Base-by-base conservation (phyloP, 2,888 invertebrate species). In the Caenorhabditis uteleia region DNA sequence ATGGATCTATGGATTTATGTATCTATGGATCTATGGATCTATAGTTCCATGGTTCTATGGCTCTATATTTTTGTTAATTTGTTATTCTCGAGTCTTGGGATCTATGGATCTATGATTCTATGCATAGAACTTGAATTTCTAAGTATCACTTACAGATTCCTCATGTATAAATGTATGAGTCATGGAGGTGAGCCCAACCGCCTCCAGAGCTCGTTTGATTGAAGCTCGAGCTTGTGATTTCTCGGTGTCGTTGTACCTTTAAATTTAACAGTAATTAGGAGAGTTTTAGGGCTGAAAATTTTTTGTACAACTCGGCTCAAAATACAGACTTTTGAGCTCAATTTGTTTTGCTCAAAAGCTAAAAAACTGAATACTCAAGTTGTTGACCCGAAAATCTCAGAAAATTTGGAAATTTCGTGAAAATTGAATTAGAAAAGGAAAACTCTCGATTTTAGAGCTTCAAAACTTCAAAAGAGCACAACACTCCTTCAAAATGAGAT, bases 151-250 rank as follows among this genome's bases (percentile, higher is more conserved):
- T 16, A 70, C 70, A 2, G 68, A 61, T 39, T 71, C 71, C 23
- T 68, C 68, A n/a, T 61, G 56, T 20, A 57, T 66, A 36, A 71
- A 71, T 12, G 68, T 68, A 25, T 71, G 71, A 0, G 71, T 71
- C 59, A 71, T 65, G 14, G 66, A 66, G 6, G 18, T 42, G 8
- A 71, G 44, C 7, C 71, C 71, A n/a, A 59, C 64, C 0, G 66
- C 66, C 42, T 71, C 68, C 3, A 71, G 47, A 1, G 68, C 71
- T 53, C 49, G 48, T 36, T 68, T 57, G 10, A 71, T 68, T 10
- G 59, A 54, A 0, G 46, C 55, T 42, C 68, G 34, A 2, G 71
- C 67, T 34, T 48, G 38, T 2, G 51, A 48, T 31, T 71, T 71
- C 34, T 71, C 62, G 2, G 68, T 68, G 33, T 71, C 68, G 39